Conservation (phyloP, 2,888 invertebrate genomes). For the Drosophila leonis region DNA sequence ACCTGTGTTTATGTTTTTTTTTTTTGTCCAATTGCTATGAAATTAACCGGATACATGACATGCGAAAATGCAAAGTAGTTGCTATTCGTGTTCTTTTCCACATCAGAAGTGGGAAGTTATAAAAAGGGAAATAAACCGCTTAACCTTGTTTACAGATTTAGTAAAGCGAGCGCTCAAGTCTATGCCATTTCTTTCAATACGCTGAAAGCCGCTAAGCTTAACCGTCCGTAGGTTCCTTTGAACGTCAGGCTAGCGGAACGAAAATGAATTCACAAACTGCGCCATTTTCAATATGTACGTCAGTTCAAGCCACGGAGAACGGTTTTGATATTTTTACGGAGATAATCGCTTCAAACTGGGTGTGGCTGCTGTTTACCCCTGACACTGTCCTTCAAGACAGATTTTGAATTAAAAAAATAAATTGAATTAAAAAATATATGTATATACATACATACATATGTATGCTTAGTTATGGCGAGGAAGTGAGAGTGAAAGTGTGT, state of each 20-base stretch:
- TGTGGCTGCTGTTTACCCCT: conserved; percentile 16
- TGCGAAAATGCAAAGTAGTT: conserved; percentile 15
- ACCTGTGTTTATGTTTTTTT: conserved; percentile 9
- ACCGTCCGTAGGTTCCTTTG: background rate
- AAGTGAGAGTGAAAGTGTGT: conserved; percentile 45
- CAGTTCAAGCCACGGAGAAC: background rate
- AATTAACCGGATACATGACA: conserved; percentile 21
- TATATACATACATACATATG: background rate
- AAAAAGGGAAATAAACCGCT: conserved; percentile 8
- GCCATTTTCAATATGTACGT: background rate
- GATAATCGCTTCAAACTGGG: conserved; percentile 26
- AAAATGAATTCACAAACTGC: conserved; percentile 7
- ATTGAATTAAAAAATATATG: conserved; percentile 4
- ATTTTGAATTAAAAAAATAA: conserved; percentile 8
- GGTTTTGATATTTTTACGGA: background rate
- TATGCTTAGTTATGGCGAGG: background rate
- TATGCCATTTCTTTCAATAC: conserved; percentile 7
- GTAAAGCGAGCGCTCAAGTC: conserved; percentile 9
- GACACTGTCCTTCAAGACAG: conserved; percentile 12
- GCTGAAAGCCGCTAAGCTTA: conserved; percentile 5
- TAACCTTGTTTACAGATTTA: conserved; percentile 9
- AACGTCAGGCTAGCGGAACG: background rate
- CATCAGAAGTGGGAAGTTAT: conserved; percentile 9
- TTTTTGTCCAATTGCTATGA: conserved; percentile 10
- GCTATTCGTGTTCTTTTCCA: conserved; percentile 1